phyloP scores from a whole-genome alignment of 2,797 vertebrate species.

The Danio tinwini region DNA sequence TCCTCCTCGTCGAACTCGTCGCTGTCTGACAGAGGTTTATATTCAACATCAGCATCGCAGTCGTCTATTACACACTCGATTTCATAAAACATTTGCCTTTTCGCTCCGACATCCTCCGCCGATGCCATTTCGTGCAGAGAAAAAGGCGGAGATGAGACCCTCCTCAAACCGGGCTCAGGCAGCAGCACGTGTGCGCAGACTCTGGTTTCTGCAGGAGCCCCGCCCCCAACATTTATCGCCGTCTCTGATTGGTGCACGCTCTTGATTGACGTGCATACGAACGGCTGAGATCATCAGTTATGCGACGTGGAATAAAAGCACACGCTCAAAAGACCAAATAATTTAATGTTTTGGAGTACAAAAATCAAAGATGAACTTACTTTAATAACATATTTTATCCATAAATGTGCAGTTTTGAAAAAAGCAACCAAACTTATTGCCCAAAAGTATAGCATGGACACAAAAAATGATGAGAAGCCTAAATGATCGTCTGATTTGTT shows the following conservation, averaged over 20 bases:
- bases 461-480: no score
- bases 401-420: background rate
- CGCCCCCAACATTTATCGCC: background rate
- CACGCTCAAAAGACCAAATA: background rate
- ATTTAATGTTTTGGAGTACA: background rate
- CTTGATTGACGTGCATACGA: slow-evolving; percentile 2
- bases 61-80: slow-evolving; percentile 43
- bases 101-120: background rate
- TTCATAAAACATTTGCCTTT: slow-evolving; percentile 29
- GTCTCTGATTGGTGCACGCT: slow-evolving; percentile 1
- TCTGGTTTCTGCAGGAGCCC: background rate
- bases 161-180: background rate
- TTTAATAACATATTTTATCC: background rate
- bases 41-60: slow-evolving; percentile 17
- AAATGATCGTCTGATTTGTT: no score
- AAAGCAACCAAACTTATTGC: no score
- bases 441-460: no score
- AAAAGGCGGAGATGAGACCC: background rate
- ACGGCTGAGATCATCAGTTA: slow-evolving; percentile 14
- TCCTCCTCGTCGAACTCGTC: slow-evolving; percentile 40
- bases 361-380: background rate
- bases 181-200: background rate
- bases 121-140: slow-evolving; percentile 13
- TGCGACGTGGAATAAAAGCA: slow-evolving; percentile 12
- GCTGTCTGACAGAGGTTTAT: slow-evolving; percentile 38